A percentile compares a stretch with the other conserved stretches of the same genome.
These are phyloP conservation scores for Glaucopsyche alexis DNA, from an alignment of 2,888 invertebrate genomes.

Conservation along the genomic window DNA sequence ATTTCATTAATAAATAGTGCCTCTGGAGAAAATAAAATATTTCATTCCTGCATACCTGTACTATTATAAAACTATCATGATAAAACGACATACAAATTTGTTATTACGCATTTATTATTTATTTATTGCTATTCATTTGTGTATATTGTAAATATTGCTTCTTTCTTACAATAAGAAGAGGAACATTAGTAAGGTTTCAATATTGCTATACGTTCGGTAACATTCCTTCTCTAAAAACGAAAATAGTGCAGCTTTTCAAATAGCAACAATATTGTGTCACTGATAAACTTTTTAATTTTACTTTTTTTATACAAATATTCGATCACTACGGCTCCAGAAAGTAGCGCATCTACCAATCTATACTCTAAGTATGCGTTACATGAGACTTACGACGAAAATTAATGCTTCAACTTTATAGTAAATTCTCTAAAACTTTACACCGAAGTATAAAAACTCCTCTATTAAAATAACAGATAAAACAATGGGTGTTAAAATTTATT, in stretches of 20 bases:
- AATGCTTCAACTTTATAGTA: constrained; percentile 50
- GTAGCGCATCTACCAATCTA: constrained; percentile 79
- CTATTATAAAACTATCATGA: constrained; percentile 78
- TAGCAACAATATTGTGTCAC: constrained; percentile 54
- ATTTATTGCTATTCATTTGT: constrained; percentile 76
- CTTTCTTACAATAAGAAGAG: constrained; percentile 80
- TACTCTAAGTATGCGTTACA: constrained; percentile 65
- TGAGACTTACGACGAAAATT: constrained; percentile 44
- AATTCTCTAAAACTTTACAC: constrained; percentile 56
- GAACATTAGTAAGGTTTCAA: constrained; percentile 78
- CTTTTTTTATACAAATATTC: constrained; percentile 54
- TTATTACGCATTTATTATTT: constrained; percentile 71
- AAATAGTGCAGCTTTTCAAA: constrained; percentile 80
- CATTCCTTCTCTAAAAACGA: constrained; percentile 68
- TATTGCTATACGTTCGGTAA: constrained; percentile 76
- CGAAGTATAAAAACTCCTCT: constrained; percentile 49
- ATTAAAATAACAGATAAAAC: constrained; percentile 46
- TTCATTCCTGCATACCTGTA: constrained; percentile 71
- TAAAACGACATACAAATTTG: constrained; percentile 78
- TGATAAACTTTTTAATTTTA: constrained; percentile 40
- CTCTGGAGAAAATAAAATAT: constrained; percentile 81
- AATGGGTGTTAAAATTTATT: constrained; percentile 50
- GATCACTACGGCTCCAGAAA: constrained; percentile 66
- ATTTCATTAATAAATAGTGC: constrained; percentile 81
- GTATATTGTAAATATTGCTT: constrained; percentile 80